Conservation (phyloP, 53 echinoderm and acorn worm genomes). For the Paracentrotus lividus region DNA sequence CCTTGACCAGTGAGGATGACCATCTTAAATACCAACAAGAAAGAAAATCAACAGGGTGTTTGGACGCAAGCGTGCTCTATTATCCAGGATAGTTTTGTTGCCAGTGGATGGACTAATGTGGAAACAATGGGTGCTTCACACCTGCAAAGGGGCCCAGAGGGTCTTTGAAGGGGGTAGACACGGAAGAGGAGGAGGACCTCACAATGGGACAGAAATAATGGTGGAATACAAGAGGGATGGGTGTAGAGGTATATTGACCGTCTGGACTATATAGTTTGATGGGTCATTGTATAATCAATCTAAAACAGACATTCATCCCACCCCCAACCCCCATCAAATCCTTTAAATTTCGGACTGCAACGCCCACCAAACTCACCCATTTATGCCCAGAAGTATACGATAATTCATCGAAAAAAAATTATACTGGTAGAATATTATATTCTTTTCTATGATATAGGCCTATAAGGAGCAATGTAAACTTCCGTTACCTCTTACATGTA, state of each 20-base stretch:
- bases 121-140: conserved; percentile 66
- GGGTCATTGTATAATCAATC: too few relatives aligned
- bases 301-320: too few relatives aligned
- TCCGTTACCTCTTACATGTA: too few relatives aligned
- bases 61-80: conserved; percentile 55
- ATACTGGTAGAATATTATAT: too few relatives aligned
- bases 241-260: background rate
- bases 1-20: conserved; percentile 30
- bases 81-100: conserved; percentile 26
- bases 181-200: background rate
- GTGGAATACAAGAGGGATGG: background rate
- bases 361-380: too few relatives aligned
- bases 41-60: conserved; percentile 63
- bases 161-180: conserved; percentile 9
- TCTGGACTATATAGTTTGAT: background rate
- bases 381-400: too few relatives aligned
- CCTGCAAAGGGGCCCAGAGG: conserved; percentile 51
- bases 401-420: too few relatives aligned
- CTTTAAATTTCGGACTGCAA: background rate
- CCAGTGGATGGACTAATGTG: conserved; percentile 53
- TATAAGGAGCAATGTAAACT: too few relatives aligned
- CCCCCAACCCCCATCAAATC: too few relatives aligned
- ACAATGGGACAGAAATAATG: conserved; percentile 45
- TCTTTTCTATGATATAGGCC: too few relatives aligned
- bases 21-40: conserved; percentile 40